phyloP scores from a whole-genome alignment of 1,140 invertebrate species.

The Neoseiulus cucumeris region DNA sequence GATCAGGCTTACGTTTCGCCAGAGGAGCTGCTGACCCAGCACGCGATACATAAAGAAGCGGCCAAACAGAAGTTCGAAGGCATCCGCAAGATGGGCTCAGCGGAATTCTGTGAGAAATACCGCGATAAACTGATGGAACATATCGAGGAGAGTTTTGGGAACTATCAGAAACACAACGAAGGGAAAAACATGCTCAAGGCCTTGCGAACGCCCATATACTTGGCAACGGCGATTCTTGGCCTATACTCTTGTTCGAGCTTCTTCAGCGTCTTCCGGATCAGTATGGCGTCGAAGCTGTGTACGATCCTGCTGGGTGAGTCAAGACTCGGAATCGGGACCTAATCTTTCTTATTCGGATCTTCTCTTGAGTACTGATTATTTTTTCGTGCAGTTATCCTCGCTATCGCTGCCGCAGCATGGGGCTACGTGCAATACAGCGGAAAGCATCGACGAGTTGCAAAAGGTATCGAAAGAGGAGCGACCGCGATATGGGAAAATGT shows the following conservation, averaged over 20 bases:
- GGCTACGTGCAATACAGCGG: conserved; percentile 54
- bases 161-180: conserved; percentile 78
- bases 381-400: too few relatives aligned
- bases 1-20: conserved; percentile 68
- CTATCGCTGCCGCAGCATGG: neutral
- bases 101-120: conserved; percentile 68
- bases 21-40: conserved; percentile 56
- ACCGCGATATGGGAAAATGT: conserved; percentile 72
- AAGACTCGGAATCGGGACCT: too few relatives aligned
- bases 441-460: conserved; percentile 59
- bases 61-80: conserved; percentile 46
- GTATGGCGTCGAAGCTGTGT: conserved; percentile 62
- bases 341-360: too few relatives aligned
- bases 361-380: too few relatives aligned
- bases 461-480: conserved; percentile 60
- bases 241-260: conserved; percentile 69
- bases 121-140: conserved; percentile 54
- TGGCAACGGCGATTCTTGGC: conserved; percentile 59
- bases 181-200: conserved; percentile 94
- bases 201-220: conserved; percentile 77
- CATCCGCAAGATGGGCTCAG: conserved; percentile 85
- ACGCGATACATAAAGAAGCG: conserved; percentile 44
- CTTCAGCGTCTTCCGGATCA: conserved; percentile 66
- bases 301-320: conserved; percentile 58
- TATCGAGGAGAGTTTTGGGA: conserved; percentile 56